Evolutionary conservation across 30 jellyfish, hydroid and myxozoan genomes (phyloP), one percentile per base, ranked within the genome.

Genomic region (Cassiopea xamachana): DNA sequence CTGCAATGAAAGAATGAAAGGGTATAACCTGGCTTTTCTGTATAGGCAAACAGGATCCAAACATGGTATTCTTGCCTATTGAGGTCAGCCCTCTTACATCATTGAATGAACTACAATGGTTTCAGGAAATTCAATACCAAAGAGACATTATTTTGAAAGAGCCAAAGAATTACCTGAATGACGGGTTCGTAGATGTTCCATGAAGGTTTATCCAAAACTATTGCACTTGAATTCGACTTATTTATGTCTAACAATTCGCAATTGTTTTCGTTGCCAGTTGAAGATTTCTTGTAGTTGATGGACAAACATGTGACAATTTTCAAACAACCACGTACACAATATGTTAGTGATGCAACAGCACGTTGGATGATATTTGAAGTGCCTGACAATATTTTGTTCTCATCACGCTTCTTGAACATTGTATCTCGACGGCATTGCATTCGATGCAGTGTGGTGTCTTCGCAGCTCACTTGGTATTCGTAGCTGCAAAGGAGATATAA

Each of bases 101-200:
- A 27, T 27, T 27, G 39, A 27, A 27, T 27, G 39, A 27, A 27
- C 39, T 27, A 27, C 39, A 27, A 27, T 27, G 39, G 39, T 27
- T 27, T 17, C 15, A 64, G 43, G 15, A 64, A 2, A 14, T 4
- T 64, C 5, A 17, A 0, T 4, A 5, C 0, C 6, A 64, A 64
- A 14, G 74, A 64, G 74, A 27, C 39, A 27, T 27, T 27, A 27
- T 27, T 27, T 27, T 27, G 39, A 27, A 27, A 27, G 39, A 27
- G 39, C 39, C 39, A 27, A 27, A 64, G 74, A 64, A 64, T 0
- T 78, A 82, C 91, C 91, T 82, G 91, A 15, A 15, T 16, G 6
- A 82, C 75, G 0, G 91, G 91, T 48, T 82, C 83, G 49, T 82
- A 82, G 48, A 19, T 39, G 60, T 69, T 71, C 91, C 91, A 82